phyloP scores from a whole-genome alignment of 1,140 invertebrate genomes.

The Dendroctonus ponderosae region DNA sequence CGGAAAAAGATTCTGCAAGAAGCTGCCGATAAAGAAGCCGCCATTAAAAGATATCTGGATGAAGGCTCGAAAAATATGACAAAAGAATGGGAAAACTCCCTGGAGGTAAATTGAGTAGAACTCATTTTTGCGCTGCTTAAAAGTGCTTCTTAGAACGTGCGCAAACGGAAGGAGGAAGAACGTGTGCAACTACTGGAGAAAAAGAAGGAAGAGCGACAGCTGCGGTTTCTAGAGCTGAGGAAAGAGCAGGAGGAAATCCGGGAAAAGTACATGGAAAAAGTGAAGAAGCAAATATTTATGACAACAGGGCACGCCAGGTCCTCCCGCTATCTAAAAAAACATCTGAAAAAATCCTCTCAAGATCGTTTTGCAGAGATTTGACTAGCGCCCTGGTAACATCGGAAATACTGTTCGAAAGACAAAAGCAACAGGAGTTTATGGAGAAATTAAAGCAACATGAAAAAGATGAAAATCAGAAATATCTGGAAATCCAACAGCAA shows the following conservation, averaged over 20 bases:
- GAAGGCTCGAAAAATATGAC: conserved; percentile 42
- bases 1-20: conserved; percentile 38
- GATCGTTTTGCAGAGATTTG: conserved; percentile 27
- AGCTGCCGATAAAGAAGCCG: conserved; percentile 37
- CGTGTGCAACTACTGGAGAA: conserved; percentile 30
- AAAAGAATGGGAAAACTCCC: conserved; percentile 41
- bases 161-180: conserved; percentile 41
- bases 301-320: conserved; percentile 33
- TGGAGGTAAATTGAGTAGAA: conserved; percentile 34
- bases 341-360: neutral
- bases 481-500: conserved; percentile 29
- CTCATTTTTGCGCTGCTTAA: neutral
- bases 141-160: conserved; percentile 35
- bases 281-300: conserved; percentile 39
- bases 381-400: conserved; percentile 39
- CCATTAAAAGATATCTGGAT: conserved; percentile 37
- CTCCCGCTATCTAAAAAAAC: neutral
- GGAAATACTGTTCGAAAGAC: conserved; percentile 39
- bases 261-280: conserved; percentile 39
- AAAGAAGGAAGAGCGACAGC: conserved; percentile 37
- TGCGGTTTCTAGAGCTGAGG: conserved; percentile 35
- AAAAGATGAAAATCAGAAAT: conserved; percentile 29
- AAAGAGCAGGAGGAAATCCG: conserved; percentile 42
- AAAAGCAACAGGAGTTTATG: conserved; percentile 41
- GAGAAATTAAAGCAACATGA: conserved; percentile 38